Evolutionary conservation across 2,113 vertebrate genomes (phyloP).

Genomic region (Macroglossus sobrinus): DNA sequence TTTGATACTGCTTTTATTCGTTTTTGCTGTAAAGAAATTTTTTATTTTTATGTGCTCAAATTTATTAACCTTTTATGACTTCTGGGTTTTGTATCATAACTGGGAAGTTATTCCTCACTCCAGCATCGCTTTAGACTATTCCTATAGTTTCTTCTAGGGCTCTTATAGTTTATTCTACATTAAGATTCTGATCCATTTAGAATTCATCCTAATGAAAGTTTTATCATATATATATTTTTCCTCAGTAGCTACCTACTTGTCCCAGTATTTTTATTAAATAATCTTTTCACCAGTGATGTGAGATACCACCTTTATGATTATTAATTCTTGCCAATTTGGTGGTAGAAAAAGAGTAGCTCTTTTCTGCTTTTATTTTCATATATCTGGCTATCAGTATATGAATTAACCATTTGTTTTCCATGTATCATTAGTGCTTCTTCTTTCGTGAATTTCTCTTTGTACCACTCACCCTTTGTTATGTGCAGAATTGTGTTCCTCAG

Average conservation of each 20-base stretch:
- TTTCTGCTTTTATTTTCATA: neutral
- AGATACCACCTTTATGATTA: neutral
- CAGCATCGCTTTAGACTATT: neutral
- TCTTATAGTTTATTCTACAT: neutral
- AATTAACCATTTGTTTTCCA: neutral
- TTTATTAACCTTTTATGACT: constrained; percentile 38
- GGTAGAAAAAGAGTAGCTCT: neutral
- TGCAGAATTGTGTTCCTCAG: neutral
- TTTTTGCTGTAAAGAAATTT: neutral
- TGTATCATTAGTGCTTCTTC: neutral
- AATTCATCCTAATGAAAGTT: neutral
- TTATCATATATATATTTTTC: neutral
- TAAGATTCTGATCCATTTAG: neutral
- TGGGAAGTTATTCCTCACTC: constrained; percentile 22
- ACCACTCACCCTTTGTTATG: neutral
- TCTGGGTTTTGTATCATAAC: neutral
- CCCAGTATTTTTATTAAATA: neutral
- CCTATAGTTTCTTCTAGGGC: neutral
- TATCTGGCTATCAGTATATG: neutral
- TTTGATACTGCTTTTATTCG: constrained; percentile 22
- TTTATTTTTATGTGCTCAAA: constrained; percentile 18
- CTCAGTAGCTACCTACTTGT: neutral
- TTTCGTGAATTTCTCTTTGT: neutral
- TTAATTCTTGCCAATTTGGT: neutral
- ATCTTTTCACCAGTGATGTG: constrained; percentile 9